Conservation (phyloP, 1,140 invertebrate species). For the Polypedilum vanderplanki region DNA sequence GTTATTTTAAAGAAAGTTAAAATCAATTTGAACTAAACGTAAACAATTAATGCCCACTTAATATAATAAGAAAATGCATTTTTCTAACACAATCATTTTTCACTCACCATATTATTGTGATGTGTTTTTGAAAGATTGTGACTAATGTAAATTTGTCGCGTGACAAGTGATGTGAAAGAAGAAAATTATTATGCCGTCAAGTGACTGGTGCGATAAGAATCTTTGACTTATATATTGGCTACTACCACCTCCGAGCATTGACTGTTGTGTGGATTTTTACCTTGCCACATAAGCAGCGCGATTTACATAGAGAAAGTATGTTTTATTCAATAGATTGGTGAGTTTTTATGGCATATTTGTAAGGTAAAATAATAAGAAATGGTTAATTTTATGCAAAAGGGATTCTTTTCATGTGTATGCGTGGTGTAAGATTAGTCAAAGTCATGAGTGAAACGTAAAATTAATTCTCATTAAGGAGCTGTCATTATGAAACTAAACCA, state of each 20-base stretch:
- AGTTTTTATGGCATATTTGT: background rate
- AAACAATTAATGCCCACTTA: background rate
- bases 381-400: constrained; percentile 9
- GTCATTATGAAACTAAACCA: constrained; percentile 26
- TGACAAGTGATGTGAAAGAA: constrained; percentile 27
- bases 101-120: no score
- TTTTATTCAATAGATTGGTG: constrained; percentile 31
- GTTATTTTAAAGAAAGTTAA: background rate
- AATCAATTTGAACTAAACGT: no score
- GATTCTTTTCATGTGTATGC: background rate
- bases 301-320: constrained; percentile 34
- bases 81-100: background rate
- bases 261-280: no score
- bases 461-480: constrained; percentile 22
- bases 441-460: constrained; percentile 22
- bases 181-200: constrained; percentile 25
- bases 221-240: background rate
- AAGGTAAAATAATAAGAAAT: background rate
- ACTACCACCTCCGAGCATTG: no score
- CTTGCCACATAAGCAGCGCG: no score
- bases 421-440: constrained; percentile 21
- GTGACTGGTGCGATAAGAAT: constrained; percentile 24
- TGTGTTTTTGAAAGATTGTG: background rate
- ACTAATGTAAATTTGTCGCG: constrained; percentile 28
- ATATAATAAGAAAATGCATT: background rate